Base-by-base conservation (phyloP, 1,140 invertebrate species). In the Melitaea cinxia region DNA sequence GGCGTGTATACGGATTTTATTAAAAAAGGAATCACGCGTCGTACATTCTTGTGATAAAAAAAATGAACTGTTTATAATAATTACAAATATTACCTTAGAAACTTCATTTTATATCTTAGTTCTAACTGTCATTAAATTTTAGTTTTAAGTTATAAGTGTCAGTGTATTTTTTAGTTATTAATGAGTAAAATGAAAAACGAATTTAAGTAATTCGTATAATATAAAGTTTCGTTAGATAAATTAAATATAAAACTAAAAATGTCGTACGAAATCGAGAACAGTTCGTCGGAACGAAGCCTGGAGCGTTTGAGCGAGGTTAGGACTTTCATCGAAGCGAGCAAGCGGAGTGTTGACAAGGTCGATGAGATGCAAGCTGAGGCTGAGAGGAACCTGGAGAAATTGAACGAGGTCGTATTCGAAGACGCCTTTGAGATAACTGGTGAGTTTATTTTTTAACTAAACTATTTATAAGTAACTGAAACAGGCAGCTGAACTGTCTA, bases 381-480 rank as follows among this genome's bases (percentile, higher is more conserved):
- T 10, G 73, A 77, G 12, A 78, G 71, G 45, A 69, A 49, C 66
- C 52, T 72, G 5, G 68, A 57, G 37, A 85, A 79, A 49, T 37
- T 69, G 5, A 80, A 72, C 12, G 83, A 88, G 71, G 50, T 77
- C 0, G 72, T 53, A 12, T 88, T 88, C 54, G 85, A 88, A 73
- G 83, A 85, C 58, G 85, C 85, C 6, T 83, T 88, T 57, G 84
- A 88, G 60, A 28, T 81, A 24, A 86, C 84, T 58, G 85, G 85
- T 88, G 69, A 74, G 50, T 68, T 35, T 19, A 54, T 56, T 24
- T 37, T 56, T 21, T 56, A 42, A 28, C 26, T 7, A 4, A 28
- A 28, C 26, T 28, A 28, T 28, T 4, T 7, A 28, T 4, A 4
- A 28, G 26, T 28, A 4, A 7, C 3, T 28, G 7, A 7, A 3